Evolutionary conservation across 1,140 invertebrate species (phyloP).

Genomic region (Andrena cerasifolii): DNA sequence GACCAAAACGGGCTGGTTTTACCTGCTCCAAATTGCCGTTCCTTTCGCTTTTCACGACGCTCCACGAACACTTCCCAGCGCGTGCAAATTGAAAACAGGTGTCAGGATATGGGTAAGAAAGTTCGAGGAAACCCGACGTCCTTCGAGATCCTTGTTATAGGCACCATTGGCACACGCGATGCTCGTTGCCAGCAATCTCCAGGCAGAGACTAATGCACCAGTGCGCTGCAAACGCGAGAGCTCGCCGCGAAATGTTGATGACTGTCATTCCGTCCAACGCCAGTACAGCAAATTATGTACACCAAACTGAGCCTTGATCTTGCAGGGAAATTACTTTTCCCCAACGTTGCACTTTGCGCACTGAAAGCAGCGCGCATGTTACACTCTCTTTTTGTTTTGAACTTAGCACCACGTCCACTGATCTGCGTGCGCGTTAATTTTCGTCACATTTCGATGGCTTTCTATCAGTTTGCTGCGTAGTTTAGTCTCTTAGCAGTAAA

Average conservation of each 20-base stretch:
- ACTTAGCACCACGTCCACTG: too few species aligned
- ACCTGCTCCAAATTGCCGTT: too few species aligned
- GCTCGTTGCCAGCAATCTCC: constrained; percentile 1
- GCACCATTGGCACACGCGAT: constrained; percentile 4
- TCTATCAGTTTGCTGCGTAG: too few species aligned
- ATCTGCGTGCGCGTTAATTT: too few species aligned
- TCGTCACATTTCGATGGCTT: too few species aligned
- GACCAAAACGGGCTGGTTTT: too few species aligned
- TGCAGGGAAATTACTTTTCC: constrained; percentile 7
- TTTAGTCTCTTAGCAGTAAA: too few species aligned
- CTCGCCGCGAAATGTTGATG: constrained; percentile 21
- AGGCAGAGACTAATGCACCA: background rate
- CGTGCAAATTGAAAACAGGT: constrained; percentile 4
- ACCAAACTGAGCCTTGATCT: too few species aligned
- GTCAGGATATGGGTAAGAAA: background rate
- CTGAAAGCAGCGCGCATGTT: background rate
- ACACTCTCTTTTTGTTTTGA: background rate
- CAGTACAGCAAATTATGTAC: constrained; percentile 8
- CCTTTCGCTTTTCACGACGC: background rate
- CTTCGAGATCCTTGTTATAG: constrained; percentile 39
- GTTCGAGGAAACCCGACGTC: constrained; percentile 38
- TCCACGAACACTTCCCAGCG: background rate
- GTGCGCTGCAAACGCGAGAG: background rate
- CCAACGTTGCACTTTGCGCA: background rate
- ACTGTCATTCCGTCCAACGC: constrained; percentile 7